These are phyloP conservation scores for Apus apus DNA, from an alignment of 2,113 vertebrate species.

Conservation along the genomic window DNA sequence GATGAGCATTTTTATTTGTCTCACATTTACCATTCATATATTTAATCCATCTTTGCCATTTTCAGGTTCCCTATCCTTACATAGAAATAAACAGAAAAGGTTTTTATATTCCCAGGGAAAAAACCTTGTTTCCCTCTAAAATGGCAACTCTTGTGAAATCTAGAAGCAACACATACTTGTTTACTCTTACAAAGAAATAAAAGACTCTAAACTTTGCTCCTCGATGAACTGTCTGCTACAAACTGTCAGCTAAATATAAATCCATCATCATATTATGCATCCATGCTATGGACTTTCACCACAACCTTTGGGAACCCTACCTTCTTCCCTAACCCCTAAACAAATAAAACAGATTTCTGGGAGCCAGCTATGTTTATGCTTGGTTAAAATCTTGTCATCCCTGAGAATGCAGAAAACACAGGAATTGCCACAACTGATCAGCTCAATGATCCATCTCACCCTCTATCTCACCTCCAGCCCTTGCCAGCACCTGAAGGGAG, in stretches of 20 bases:
- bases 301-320: slow-evolving; percentile 41
- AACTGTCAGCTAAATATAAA: neutral
- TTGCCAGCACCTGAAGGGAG: slow-evolving; percentile 14
- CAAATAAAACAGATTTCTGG: slow-evolving; percentile 9
- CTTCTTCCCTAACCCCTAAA: slow-evolving; percentile 24
- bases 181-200: neutral
- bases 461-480: neutral
- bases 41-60: neutral
- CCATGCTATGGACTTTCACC: neutral
- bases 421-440: slow-evolving; percentile 57
- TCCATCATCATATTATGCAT: neutral
- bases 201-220: neutral
- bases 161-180: neutral
- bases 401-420: slow-evolving; percentile 5
- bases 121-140: neutral
- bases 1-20: neutral
- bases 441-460: slow-evolving; percentile 28
- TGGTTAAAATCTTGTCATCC: slow-evolving; percentile 19
- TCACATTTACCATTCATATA: neutral
- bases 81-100: neutral
- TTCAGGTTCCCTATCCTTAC: neutral
- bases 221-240: neutral
- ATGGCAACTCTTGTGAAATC: neutral
- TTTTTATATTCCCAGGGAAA: neutral
- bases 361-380: slow-evolving; percentile 36